A percentile compares a stretch with the other conserved stretches of the same genome.
phyloP scores from a whole-genome alignment of 2,888 invertebrate species.

The Zaprionus obscuricornis region DNA sequence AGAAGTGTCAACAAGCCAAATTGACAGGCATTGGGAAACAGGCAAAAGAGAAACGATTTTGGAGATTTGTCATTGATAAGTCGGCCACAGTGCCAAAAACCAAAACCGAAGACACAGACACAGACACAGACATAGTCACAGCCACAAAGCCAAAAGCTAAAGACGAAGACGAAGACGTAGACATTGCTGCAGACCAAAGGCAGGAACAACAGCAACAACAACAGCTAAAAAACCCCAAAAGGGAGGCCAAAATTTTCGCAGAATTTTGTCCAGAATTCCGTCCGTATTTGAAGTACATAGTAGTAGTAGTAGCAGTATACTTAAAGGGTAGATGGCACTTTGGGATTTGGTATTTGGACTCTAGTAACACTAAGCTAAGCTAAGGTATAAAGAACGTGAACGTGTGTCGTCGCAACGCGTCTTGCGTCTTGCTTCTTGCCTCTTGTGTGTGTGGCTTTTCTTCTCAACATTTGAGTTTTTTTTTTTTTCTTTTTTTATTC shows the following conservation, averaged over 20 bases:
- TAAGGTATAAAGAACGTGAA: no score
- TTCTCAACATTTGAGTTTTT: constrained; percentile 64
- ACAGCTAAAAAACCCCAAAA: constrained; percentile 24
- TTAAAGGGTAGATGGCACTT: no score
- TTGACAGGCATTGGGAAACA: constrained; percentile 70
- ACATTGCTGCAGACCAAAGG: no score
- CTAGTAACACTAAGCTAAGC: no score
- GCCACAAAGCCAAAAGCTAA: no score
- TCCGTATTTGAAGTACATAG: no score
- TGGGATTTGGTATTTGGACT: constrained; percentile 10
- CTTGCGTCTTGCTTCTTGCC: background rate
- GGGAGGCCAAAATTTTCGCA: constrained; percentile 62
- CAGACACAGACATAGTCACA: no score
- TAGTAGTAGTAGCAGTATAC: no score
- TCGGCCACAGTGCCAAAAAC: constrained; percentile 56
- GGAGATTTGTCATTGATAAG: constrained; percentile 78
- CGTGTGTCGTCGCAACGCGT: no score
- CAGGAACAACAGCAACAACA: constrained; percentile 5
- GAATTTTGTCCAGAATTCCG: constrained; percentile 52
- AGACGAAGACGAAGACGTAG: no score
- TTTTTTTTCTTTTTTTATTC: no score
- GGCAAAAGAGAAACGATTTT: constrained; percentile 73
- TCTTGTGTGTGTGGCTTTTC: constrained; percentile 68
- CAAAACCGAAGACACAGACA: constrained; percentile 12
- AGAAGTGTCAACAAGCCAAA: constrained; percentile 75